A percentile compares a stretch with the other conserved stretches of the same genome.
These are phyloP conservation scores for Tetrapedia diversipes DNA, from an alignment of 2,888 invertebrate species.

Conservation along the genomic window DNA sequence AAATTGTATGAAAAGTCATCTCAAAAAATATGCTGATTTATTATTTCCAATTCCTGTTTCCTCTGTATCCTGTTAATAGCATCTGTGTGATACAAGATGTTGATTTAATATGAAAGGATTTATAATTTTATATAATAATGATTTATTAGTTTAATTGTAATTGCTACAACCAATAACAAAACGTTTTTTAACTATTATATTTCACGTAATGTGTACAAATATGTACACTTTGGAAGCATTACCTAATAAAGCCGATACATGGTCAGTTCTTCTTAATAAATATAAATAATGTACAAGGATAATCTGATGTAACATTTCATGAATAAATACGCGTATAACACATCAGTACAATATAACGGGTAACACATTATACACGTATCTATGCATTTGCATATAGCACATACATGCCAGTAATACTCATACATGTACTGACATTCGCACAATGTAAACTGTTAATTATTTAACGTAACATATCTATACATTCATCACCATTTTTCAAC, in stretches of 20 bases:
- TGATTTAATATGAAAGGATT: constrained; percentile 11
- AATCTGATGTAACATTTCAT: constrained; percentile 59
- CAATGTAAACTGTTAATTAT: constrained; percentile 57
- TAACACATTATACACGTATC: constrained; percentile 52
- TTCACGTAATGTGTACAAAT: constrained; percentile 40
- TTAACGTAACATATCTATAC: constrained; percentile 32
- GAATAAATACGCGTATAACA: constrained; percentile 43
- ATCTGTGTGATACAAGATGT: not conserved
- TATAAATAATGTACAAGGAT: constrained; percentile 69
- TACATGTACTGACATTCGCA: constrained; percentile 45
- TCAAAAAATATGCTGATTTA: constrained; percentile 32
- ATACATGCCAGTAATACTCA: constrained; percentile 20
- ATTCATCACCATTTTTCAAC: constrained; percentile 5
- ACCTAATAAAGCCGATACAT: constrained; percentile 69
- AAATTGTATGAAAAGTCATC: constrained; percentile 67
- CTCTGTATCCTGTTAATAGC: not conserved
- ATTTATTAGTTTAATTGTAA: constrained; percentile 71
- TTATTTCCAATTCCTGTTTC: constrained; percentile 20
- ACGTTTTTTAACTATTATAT: constrained; percentile 37
- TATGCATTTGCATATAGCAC: constrained; percentile 39
- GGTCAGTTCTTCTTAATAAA: constrained; percentile 70
- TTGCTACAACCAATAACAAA: constrained; percentile 71
- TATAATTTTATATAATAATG: constrained; percentile 72
- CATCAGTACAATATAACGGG: constrained; percentile 9
- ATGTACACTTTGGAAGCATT: constrained; percentile 60